Evolutionary conservation across 2,888 invertebrate species (phyloP), one percentile per base, ranked within the genome.

Genomic region (Drosophila eohydei): DNA sequence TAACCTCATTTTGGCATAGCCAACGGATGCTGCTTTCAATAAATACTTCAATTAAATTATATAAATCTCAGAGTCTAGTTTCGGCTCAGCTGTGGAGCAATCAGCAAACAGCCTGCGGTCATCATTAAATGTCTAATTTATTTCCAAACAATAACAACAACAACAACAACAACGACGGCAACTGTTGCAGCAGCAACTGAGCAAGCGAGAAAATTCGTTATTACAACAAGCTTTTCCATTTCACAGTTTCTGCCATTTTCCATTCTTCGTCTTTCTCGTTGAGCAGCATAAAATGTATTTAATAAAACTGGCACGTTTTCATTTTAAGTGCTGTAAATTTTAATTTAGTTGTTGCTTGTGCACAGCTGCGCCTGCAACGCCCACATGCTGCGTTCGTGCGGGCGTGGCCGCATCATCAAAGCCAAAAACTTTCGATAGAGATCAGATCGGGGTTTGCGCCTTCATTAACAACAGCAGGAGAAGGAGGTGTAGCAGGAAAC

Each of bases 61-160:
- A 87, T 89, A 87, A 87, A 87, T 87, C 86, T 84, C 82, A 46
- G 50, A 50, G 50, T 50, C 32, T 28, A 46, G 66, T 55, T 51
- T 30, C 40, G 30, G 40, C 68, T 65, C 76, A 67, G 62, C 72
- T 67, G 78, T 69, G 69, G 80, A 86, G 84, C 89, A 84, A 84
- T 82, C 88, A 87, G 74, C 75, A 78, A 78, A 84, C 79, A 82
- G 86, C 86, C 89, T 89, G 86, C 82, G 86, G 86, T 87, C 86
- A 87, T 87, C 89, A 87, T 87, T 87, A 87, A 89, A 89, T 87
- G 86, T 87, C 88, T 87, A 89, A 87, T 87, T 87, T 87, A 87
- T 87, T 87, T 87, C 60, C 74, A 68, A 80, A 75, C 74, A 83
- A 61, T 71, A 64, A 55, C 60, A 83, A 61, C 73, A 64, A 55